These are phyloP conservation scores for Dryadula phaetusa DNA, from an alignment of 2,888 invertebrate species.

Conservation along the genomic window DNA sequence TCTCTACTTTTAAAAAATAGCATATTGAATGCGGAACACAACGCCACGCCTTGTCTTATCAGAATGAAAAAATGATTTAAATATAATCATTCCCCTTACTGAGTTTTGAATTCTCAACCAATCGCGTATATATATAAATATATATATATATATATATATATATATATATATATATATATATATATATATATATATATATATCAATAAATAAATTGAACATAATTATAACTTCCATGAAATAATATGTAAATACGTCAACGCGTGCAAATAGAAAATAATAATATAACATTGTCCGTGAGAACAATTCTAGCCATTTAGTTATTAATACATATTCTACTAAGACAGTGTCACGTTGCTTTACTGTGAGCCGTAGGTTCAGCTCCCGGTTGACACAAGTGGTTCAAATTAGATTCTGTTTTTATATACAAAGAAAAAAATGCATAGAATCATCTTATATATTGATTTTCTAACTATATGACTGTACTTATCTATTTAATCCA, in stretches of 20 bases:
- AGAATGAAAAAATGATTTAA: too few species aligned
- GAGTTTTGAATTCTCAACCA: too few species aligned
- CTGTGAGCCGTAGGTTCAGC: not conserved
- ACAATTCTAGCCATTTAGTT: conserved; percentile 14
- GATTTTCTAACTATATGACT: too few species aligned
- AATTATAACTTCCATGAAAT: conserved; percentile 3
- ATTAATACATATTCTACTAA: conserved; percentile 3
- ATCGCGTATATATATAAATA: too few species aligned
- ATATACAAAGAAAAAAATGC: too few species aligned
- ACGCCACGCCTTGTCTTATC: too few species aligned
- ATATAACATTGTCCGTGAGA: conserved; percentile 21
- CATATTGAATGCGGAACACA: too few species aligned
- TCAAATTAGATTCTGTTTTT: too few species aligned
- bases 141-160: not conserved
- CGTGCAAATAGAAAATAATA: conserved; percentile 21
- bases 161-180: not conserved
- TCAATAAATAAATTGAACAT: not conserved
- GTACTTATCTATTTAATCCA: too few species aligned
- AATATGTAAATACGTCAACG: conserved; percentile 16
- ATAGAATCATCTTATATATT: too few species aligned
- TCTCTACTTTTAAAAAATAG: too few species aligned
- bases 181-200: not conserved
- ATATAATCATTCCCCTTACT: too few species aligned
- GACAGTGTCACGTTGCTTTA: not conserved
- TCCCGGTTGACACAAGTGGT: not conserved